phyloP scores from a whole-genome alignment of 2,888 invertebrate species.

The Campoletis raptor region DNA sequence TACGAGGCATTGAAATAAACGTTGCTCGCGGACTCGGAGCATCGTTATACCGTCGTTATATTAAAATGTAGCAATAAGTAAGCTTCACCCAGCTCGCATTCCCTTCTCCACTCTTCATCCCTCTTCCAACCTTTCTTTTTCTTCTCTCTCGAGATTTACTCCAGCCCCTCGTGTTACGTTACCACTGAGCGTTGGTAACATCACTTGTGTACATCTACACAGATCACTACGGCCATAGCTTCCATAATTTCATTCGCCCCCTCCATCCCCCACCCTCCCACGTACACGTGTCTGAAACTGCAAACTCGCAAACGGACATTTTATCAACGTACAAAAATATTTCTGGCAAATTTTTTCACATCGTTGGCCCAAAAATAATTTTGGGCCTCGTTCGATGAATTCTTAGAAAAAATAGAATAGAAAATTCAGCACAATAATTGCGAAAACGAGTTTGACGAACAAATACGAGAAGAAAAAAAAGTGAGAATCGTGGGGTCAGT shows the following conservation, averaged over 20 bases:
- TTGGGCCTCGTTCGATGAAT: neutral
- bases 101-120: conserved; percentile 49
- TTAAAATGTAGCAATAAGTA: conserved; percentile 81
- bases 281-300: conserved; percentile 23
- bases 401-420: neutral
- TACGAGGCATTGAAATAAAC: conserved; percentile 75
- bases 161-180: conserved; percentile 60
- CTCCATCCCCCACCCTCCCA: conserved; percentile 49
- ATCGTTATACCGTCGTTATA: conserved; percentile 81
- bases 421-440: neutral
- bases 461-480: neutral
- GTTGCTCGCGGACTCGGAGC: conserved; percentile 74
- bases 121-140: neutral
- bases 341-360: neutral
- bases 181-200: conserved; percentile 37
- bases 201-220: conserved; percentile 36
- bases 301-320: conserved; percentile 7
- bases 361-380: neutral
- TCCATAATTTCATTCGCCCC: conserved; percentile 68
- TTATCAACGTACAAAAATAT: neutral
- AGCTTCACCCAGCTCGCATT: conserved; percentile 72
- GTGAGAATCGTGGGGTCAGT: neutral
- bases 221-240: conserved; percentile 42
- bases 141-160: conserved; percentile 46
- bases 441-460: neutral